Evolutionary conservation across 1,140 invertebrate genomes (phyloP).

Genomic region (Caenorhabditis brenneri): DNA sequence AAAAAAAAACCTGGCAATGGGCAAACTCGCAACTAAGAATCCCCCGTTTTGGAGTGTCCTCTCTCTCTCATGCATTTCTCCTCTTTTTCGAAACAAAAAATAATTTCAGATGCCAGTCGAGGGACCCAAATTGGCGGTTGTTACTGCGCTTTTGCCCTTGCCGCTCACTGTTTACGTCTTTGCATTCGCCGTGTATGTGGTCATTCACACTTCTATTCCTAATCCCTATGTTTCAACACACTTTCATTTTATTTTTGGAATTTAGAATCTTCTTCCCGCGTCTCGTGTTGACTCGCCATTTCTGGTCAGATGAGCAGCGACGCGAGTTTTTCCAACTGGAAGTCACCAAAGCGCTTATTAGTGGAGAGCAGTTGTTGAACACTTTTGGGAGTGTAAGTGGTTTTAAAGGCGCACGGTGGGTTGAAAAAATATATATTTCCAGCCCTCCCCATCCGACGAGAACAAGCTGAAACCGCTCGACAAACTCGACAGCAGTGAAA

Average conservation of each 20-base stretch:
- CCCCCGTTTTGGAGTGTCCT: background rate
- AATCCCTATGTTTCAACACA: background rate
- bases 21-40: slow-evolving; percentile 30
- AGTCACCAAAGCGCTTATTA: slow-evolving; percentile 36
- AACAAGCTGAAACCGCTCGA: background rate
- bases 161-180: slow-evolving; percentile 58
- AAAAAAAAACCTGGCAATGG: background rate
- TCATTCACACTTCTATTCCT: slow-evolving; percentile 41
- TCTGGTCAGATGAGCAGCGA: slow-evolving; percentile 60
- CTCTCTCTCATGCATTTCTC: background rate
- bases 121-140: slow-evolving; percentile 58
- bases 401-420: background rate
- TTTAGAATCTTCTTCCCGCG: slow-evolving; percentile 61
- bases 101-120: slow-evolving; percentile 58
- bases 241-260: too few species aligned
- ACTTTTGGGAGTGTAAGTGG: background rate
- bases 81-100: background rate
- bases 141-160: slow-evolving; percentile 56
- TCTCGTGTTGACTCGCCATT: slow-evolving; percentile 60
- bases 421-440: background rate
- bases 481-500: background rate
- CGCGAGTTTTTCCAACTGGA: slow-evolving; percentile 55
- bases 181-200: slow-evolving; percentile 60
- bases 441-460: background rate
- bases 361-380: slow-evolving; percentile 12